A percentile compares a stretch with the other conserved stretches of the same genome.
Conservation (phyloP, 1,140 invertebrate genomes). For the Teleopsis dalmanni region DNA sequence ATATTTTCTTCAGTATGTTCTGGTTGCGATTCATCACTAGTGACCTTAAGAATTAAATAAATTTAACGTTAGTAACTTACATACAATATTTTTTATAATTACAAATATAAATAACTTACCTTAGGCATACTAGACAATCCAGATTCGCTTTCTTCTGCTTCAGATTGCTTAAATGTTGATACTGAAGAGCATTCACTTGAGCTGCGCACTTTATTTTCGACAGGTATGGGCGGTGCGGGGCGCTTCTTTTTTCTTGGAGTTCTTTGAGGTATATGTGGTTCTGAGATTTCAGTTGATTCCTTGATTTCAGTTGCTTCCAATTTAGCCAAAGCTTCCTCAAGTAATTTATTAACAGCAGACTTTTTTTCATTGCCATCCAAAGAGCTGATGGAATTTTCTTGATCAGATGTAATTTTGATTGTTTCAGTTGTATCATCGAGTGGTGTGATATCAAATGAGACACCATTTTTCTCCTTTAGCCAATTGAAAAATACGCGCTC, state of each 20-base stretch:
- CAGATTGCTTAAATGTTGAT: conserved; percentile 28
- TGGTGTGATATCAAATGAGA: conserved; percentile 31
- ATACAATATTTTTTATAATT: neutral
- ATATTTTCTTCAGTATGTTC: conserved; percentile 12
- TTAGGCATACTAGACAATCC: conserved; percentile 32
- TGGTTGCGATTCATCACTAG: conserved; percentile 34
- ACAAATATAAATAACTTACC: conserved; percentile 18
- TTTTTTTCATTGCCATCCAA: conserved; percentile 16
- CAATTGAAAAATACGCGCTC: conserved; percentile 35
- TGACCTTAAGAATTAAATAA: conserved; percentile 17
- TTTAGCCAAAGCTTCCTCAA: conserved; percentile 38
- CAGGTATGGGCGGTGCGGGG: conserved; percentile 22
- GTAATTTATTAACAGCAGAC: conserved; percentile 26
- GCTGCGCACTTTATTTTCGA: neutral
- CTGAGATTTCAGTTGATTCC: neutral
- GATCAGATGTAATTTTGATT: conserved; percentile 29
- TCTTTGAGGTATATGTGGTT: neutral
- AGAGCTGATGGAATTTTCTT: no score
- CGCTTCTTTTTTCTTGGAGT: neutral
- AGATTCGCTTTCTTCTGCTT: conserved; percentile 34
- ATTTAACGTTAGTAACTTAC: neutral
- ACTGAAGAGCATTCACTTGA: neutral
- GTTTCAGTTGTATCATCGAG: conserved; percentile 14
- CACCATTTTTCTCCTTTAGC: conserved; percentile 30
- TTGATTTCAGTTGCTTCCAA: conserved; percentile 15